Evolutionary conservation across 23 tunicate species (phyloP), one percentile per base, ranked within the genome.

Genomic region (Ascidia mentula): DNA sequence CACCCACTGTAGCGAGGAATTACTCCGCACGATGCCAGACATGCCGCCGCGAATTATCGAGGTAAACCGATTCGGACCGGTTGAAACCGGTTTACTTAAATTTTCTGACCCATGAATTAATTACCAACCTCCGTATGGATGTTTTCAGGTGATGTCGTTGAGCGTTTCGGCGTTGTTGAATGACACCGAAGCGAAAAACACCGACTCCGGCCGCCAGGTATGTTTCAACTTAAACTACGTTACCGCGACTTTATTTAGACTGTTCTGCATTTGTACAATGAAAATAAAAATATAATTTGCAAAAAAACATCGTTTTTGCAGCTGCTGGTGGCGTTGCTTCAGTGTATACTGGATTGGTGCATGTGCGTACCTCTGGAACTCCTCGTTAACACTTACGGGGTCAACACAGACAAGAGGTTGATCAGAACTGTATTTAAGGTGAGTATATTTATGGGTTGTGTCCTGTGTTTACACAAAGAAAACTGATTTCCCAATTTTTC

Each of bases 381-480:
- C 61, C 77, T 91, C 36, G 74, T 75, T 40, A 86, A 88, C 45
- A 71, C 85, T 13, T 31, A 82, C 40, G 82, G 84, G 6, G 82
- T 82, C 0, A 75, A 88, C 24, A 91, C 87, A 18, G 97, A 82
- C 59, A 91, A 91, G 35, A 71, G 97, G 20, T 59, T 91, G 40
- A 91, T 91, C 17, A 77, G 97, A n/a, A 91, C 97, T 31, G 97
- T 91, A 32, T 91, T 91, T 61, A 91, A 91, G 85, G 97, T 91
- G 76, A 78, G 15, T 9, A 42, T 42, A 15, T n/a, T n/a, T n/a
- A n/a, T n/a, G n/a, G n/a, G n/a, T n/a, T n/a, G n/a, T n/a, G n/a
- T n/a, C n/a, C n/a, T n/a, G n/a, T n/a, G n/a, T n/a, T n/a, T n/a
- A n/a, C n/a, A n/a, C n/a, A n/a, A n/a, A n/a, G n/a, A n/a, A n/a